Base-by-base conservation (phyloP, 2,888 invertebrate genomes). In the Schizaphis graminum region DNA sequence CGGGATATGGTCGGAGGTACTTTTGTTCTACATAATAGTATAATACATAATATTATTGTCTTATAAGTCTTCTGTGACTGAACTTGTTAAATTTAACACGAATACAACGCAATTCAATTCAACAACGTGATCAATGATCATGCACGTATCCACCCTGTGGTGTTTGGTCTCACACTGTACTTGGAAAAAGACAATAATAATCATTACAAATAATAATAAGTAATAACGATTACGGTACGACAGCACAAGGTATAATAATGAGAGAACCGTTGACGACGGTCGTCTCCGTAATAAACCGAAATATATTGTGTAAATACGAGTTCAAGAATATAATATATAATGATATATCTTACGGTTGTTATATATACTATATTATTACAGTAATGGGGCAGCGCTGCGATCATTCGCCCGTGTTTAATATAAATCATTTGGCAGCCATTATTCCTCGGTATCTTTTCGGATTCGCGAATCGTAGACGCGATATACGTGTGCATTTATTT, bases 361-460 rank as follows among this genome's bases (percentile, higher is more conserved):
- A n/a, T n/a, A 3, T 35, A 77, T 26, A 77, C 77, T 77, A 77
- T 77, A 77, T 77, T 77, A 77, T 77, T 77, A 35, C 35, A 77
- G 86, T 86, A 47, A 47, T 44, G 86, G 44, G 47, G 5, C 44
- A 86, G 7, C 16, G 2, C 89, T 57, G 57, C 26, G 49, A n/a
- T 41, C 26, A 4, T 67, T 47, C 35, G 47, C 61, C 24, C 21
- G 49, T 77, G 77, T 77, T 57, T 85, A 77, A 77, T 77, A 57
- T 91, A 91, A 91, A 91, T 87, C 87, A 92, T 92, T 92, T 92
- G 16, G 47, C 26, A 16, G 16, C 87, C 85, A 87, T 92, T 92
- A 92, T 57, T 86, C 47, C 91, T 61, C 47, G 47, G 92, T 92
- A 67, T 87, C 35, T 92, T 87, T 87, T 92, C 35, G 86, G 11